Evolutionary conservation across 1,140 invertebrate genomes (phyloP), one percentile per base, ranked within the genome.

Genomic region (Campoletis sonorensis): DNA sequence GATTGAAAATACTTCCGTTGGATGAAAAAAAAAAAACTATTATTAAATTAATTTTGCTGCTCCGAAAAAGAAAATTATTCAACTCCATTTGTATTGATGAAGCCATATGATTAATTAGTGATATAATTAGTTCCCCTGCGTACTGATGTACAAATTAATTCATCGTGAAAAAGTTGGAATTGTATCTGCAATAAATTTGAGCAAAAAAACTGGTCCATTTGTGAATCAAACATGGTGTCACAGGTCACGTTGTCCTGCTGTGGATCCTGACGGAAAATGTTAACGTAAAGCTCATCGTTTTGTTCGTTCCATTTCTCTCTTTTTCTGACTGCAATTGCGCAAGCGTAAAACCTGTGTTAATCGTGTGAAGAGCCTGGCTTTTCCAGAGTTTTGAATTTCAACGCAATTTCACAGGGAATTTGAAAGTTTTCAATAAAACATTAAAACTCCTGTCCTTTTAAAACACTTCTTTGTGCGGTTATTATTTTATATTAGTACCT

Each of bases 351-450:
- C 16, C 72, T 27, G 54, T 75, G 40, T 54, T 54, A 58, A 75
- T 23, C 72, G 26, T 18, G 40, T 49, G 30, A 75, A 75, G 54
- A 75, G 72, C 72, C 26, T 49, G 26, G 72, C 40, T 75, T 58
- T 75, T 54, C 72, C 72, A 21, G 40, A n/a, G 23, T 26, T 27
- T 54, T 27, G 21, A 73, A 40, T 23, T 23, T 21, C 0, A 26
- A 21, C 8, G 37, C 33, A n/a, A 73, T 21, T 45, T 45, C 40
- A 49, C 49, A 58, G 45, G 27, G n/a, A 75, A 37, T n/a, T 75
- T 33, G 30, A 64, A 70, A 70, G 40, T n/a, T 70, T 21, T 45
- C 68, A 4, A 33, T n/a, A 4, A 16, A 5, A 37, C 27, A 33
- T 33, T 71, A 11, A 58, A 58, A n/a, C 54, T 58, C 54, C 4